Evolutionary conservation across 2,797 vertebrate species (phyloP).

Genomic region (Petrocephalus sullivani): DNA sequence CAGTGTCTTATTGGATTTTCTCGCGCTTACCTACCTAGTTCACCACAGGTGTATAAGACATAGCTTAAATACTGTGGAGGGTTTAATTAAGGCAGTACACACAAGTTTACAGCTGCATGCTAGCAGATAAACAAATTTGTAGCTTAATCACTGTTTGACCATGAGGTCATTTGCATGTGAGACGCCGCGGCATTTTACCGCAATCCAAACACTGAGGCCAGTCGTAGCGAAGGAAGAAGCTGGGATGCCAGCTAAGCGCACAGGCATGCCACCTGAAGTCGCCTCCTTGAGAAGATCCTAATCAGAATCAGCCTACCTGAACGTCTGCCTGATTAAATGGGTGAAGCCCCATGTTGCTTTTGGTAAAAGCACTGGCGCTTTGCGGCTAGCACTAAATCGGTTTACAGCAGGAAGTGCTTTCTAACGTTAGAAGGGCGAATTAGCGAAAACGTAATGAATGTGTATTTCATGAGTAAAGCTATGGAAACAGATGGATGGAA

Average conservation of each 20-base stretch:
- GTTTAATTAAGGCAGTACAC: neutral
- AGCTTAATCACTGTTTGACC: slow-evolving; percentile 39
- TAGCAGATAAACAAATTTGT: slow-evolving; percentile 39
- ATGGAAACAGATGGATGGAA: neutral
- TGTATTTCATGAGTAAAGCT: neutral
- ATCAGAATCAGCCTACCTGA: neutral
- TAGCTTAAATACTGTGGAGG: neutral
- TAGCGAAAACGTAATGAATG: neutral
- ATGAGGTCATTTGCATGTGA: slow-evolving; percentile 38
- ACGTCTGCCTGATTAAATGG: neutral
- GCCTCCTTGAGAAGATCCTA: slow-evolving; percentile 6
- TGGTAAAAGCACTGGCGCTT: neutral
- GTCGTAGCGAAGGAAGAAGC: neutral
- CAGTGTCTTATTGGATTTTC: neutral
- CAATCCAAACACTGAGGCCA: too few relatives aligned
- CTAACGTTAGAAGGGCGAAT: neutral
- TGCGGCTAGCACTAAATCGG: neutral
- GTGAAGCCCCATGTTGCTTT: neutral
- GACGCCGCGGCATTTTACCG: neutral
- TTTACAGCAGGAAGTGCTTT: neutral
- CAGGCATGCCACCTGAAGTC: neutral
- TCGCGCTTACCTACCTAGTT: neutral
- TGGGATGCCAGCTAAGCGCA: neutral
- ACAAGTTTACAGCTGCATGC: slow-evolving; percentile 12
- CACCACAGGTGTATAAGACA: slow-evolving; percentile 2